Conservation (phyloP, 2,797 vertebrate species). For the Strix occidentalis region DNA sequence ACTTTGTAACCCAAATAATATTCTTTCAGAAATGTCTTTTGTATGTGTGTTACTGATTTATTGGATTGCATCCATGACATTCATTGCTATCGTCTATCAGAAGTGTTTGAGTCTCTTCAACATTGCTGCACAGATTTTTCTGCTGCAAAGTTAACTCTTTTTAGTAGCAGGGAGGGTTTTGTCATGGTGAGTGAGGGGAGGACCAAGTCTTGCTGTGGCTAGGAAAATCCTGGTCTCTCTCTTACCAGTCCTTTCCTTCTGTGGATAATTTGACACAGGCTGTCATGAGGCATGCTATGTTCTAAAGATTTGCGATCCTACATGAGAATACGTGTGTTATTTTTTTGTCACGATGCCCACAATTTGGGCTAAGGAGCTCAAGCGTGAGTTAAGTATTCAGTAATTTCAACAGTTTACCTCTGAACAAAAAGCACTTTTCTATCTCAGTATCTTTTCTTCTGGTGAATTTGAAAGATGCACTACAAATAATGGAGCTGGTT, state of each 20-base stretch:
- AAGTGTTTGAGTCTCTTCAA: background rate
- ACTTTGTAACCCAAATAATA: background rate
- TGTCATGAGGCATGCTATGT: background rate
- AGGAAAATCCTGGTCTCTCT: background rate
- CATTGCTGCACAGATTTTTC: background rate
- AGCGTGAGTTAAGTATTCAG: background rate
- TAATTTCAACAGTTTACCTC: background rate
- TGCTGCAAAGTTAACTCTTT: background rate
- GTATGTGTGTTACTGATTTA: background rate
- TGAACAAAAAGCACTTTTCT: background rate
- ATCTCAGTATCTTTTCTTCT: background rate
- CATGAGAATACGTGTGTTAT: background rate
- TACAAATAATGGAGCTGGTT: background rate
- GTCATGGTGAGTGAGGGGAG: background rate
- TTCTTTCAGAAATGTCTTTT: background rate
- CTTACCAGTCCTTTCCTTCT: background rate
- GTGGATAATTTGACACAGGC: background rate
- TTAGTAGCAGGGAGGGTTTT: background rate
- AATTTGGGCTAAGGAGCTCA: background rate
- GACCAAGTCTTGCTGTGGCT: background rate
- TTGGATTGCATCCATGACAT: background rate
- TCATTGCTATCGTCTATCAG: background rate
- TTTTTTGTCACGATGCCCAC: background rate
- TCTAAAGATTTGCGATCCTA: background rate
- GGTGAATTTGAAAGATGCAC: background rate